Conservation (phyloP, 2,113 vertebrate genomes). For the Suricata suricatta region DNA sequence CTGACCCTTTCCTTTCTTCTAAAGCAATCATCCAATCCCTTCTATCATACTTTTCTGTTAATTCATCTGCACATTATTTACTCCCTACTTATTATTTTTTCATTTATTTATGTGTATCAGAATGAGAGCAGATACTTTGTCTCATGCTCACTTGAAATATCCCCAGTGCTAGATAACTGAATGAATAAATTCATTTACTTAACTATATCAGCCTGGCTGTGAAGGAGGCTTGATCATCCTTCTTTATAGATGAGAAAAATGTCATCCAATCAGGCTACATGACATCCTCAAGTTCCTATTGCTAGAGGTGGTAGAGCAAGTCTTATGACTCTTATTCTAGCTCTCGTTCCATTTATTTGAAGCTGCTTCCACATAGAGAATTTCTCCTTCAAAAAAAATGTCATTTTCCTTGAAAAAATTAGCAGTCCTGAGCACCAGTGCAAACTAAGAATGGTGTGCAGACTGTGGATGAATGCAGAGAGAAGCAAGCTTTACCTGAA, state of each 20-base stretch:
- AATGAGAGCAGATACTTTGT: neutral
- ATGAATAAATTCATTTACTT: neutral
- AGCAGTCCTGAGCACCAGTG: neutral
- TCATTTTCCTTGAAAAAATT: neutral
- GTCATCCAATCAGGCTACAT: neutral
- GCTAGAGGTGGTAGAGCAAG: neutral
- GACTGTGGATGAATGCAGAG: neutral
- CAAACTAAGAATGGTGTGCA: neutral
- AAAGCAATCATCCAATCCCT: neutral
- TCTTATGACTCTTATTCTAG: neutral
- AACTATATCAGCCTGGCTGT: neutral
- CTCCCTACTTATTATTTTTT: neutral
- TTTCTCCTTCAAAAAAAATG: neutral
- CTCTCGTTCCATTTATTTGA: neutral
- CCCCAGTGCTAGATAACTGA: neutral
- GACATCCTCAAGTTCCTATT: neutral
- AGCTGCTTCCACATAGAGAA: neutral
- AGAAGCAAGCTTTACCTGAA: neutral
- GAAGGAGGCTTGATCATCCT: neutral
- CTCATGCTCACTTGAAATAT: constrained; percentile 30
- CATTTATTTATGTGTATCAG: neutral
- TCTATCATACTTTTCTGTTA: neutral
- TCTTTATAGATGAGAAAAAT: neutral
- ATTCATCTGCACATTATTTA: neutral
- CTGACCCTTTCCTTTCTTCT: neutral